These are phyloP conservation scores for Sander vitreus DNA, from an alignment of 2,113 vertebrate species.

Conservation along the genomic window DNA sequence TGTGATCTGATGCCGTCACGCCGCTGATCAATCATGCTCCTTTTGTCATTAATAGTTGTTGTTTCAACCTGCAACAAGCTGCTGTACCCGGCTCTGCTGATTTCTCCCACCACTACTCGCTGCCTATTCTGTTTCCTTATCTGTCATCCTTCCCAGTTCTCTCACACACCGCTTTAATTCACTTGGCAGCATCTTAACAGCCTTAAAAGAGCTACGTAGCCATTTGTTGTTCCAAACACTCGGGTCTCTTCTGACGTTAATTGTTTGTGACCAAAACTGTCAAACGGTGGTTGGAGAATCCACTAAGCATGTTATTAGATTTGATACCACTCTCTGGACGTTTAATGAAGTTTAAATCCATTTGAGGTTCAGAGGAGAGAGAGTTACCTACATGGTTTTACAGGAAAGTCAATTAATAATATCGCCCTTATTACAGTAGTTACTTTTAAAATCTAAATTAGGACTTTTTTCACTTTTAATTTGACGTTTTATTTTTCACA, in stretches of 20 bases:
- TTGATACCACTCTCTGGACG: conserved; percentile 46
- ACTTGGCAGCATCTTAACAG: conserved; percentile 31
- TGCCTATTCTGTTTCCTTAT: conserved; percentile 7
- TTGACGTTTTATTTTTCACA: neutral
- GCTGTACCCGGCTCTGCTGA: conserved; percentile 29
- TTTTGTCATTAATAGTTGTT: conserved; percentile 3
- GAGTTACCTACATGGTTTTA: neutral
- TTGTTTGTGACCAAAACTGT: conserved; percentile 48
- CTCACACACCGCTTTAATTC: conserved; percentile 19
- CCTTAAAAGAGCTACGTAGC: conserved; percentile 14
- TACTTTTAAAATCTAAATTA: neutral
- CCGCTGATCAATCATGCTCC: neutral
- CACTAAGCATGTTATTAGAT: conserved; percentile 63
- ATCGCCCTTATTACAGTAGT: neutral
- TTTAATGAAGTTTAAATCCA: conserved; percentile 51
- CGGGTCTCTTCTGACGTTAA: conserved; percentile 44
- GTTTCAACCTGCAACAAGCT: conserved; percentile 17
- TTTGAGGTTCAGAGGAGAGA: conserved; percentile 17
- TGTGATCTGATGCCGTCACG: neutral
- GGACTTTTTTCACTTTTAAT: neutral
- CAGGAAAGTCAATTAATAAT: neutral
- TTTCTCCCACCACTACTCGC: conserved; percentile 2
- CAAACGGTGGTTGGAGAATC: conserved; percentile 44
- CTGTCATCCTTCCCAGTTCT: conserved; percentile 14
- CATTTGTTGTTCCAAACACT: conserved; percentile 33